Evolutionary conservation across 1,140 invertebrate species (phyloP).

Genomic region (Drosophila jambulina): DNA sequence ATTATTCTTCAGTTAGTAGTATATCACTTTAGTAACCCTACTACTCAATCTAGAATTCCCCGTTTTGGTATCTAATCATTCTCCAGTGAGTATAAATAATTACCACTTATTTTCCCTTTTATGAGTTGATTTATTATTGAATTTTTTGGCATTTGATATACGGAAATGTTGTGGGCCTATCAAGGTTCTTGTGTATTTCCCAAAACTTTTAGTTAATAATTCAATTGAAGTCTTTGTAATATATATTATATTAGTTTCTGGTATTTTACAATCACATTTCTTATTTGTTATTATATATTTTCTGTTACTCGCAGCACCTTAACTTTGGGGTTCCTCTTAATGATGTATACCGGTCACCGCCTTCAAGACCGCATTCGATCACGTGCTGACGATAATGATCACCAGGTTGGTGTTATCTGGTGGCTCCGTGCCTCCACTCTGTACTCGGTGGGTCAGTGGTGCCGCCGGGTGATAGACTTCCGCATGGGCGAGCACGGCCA

Average conservation of each 20-base stretch:
- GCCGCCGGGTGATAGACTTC: constrained; percentile 26
- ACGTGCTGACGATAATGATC: constrained; percentile 36
- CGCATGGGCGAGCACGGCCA: constrained; percentile 29
- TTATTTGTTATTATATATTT: not conserved
- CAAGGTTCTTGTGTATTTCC: not conserved
- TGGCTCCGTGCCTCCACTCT: constrained; percentile 17
- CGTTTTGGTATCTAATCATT: constrained; percentile 25
- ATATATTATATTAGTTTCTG: not conserved
- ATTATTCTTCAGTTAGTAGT: not conserved
- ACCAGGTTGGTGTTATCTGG: constrained; percentile 18
- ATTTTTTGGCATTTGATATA: not conserved
- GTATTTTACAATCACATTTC: not conserved
- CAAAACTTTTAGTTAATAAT: not conserved
- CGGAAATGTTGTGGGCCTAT: not conserved
- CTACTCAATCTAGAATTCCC: constrained; percentile 10
- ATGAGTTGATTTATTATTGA: constrained; percentile 5
- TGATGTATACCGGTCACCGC: not conserved
- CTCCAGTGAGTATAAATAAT: constrained; percentile 33
- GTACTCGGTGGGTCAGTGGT: constrained; percentile 3
- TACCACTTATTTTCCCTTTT: constrained; percentile 28
- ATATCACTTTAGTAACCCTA: not conserved
- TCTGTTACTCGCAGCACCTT: not conserved
- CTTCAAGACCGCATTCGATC: constrained; percentile 8
- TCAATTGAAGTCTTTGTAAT: not conserved
- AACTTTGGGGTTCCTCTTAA: not conserved